Evolutionary conservation across 2,888 invertebrate genomes (phyloP).

Genomic region (Agriotes lineatus): DNA sequence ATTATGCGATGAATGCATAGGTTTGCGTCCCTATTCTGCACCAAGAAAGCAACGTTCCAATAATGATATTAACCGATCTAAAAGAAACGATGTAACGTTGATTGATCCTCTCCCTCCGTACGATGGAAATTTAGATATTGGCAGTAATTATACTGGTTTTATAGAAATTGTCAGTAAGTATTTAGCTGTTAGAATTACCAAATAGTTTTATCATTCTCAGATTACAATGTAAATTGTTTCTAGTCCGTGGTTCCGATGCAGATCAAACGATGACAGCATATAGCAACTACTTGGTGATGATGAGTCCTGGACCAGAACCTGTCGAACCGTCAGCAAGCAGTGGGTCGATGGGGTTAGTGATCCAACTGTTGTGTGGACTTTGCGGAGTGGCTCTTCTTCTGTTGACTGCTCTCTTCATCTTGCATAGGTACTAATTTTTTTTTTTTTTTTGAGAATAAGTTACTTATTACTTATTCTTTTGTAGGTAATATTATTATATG

Average conservation of each 20-base stretch:
- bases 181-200: conserved; percentile 27
- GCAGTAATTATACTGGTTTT: conserved; percentile 87
- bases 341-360: conserved; percentile 71
- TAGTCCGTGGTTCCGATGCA: conserved; percentile 67
- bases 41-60: conserved; percentile 53
- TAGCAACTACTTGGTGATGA: conserved; percentile 80
- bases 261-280: conserved; percentile 73
- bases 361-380: conserved; percentile 78
- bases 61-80: conserved; percentile 51
- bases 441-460: neutral
- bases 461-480: conserved; percentile 44
- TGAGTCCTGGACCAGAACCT: conserved; percentile 77
- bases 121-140: conserved; percentile 82
- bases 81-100: conserved; percentile 55
- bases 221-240: conserved; percentile 45
- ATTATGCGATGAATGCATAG: conserved; percentile 68
- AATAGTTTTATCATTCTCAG: conserved; percentile 6
- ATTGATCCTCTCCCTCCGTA: conserved; percentile 67
- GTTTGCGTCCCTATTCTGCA: conserved; percentile 65
- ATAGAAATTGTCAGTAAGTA: conserved; percentile 83
- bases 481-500: conserved; percentile 67
- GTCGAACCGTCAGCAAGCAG: conserved; percentile 62
- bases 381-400: conserved; percentile 74
- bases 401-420: conserved; percentile 73
- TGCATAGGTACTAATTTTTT: conserved; percentile 70